These are phyloP conservation scores for Microcebus jonahi DNA, from an alignment of 2,113 vertebrate genomes.

Conservation along the genomic window DNA sequence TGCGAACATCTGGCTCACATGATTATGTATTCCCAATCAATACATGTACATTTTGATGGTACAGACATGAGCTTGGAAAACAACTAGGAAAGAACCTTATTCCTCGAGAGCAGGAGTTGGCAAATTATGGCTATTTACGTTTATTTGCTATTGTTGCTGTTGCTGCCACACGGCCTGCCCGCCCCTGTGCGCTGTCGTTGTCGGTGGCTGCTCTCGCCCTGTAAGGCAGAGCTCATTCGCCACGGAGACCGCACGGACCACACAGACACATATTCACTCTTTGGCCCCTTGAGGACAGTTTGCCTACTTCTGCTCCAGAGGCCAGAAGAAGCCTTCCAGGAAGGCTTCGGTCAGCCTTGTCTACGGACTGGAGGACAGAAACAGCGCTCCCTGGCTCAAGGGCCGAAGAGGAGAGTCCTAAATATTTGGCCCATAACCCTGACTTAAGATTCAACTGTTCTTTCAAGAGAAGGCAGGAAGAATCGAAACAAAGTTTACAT, in stretches of 20 bases:
- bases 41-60: not conserved
- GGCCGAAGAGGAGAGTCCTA: not conserved
- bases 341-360: not conserved
- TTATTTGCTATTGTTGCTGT: too few relatives aligned
- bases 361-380: not conserved
- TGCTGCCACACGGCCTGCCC: not conserved
- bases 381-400: not conserved
- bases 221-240: too few relatives aligned
- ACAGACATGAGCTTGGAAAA: not conserved
- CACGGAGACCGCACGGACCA: accelerated
- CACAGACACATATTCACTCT: not conserved
- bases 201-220: not conserved
- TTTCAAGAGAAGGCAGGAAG: not conserved
- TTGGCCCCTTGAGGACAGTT: not conserved
- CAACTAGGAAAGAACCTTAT: not conserved
- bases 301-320: not conserved
- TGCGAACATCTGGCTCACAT: not conserved
- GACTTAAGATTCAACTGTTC: not conserved
- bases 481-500: not conserved
- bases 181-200: not conserved
- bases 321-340: not conserved
- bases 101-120: not conserved
- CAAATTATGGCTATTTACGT: not conserved
- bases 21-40: not conserved
- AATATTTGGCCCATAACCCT: not conserved